Base-by-base conservation (phyloP, 2,888 invertebrate species). In the Andrena bicolor region DNA sequence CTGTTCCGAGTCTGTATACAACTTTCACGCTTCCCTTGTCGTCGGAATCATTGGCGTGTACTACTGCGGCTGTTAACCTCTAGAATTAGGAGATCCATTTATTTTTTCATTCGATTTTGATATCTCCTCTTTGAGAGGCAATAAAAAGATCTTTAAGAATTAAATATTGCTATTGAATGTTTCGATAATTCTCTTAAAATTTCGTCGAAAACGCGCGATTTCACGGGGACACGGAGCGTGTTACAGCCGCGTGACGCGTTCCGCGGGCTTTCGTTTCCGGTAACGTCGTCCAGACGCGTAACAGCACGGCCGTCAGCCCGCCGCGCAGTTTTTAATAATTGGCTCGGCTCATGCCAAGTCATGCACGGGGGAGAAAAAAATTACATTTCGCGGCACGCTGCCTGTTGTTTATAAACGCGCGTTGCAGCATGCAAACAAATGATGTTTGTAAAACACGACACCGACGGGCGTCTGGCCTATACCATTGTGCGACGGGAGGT, bases 291-390 rank as follows among this genome's bases (percentile, higher is more conserved):
- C 32, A 35, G 48, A 58, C 61, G 30, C 51, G 60, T n/a, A 41
- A n/a, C 10, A 16, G 7, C 26, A 28, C 8, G 64, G 28, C 26
- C 61, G 58, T 58, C 56, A 10, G n/a, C 65, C 51, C 63, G 73
- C 30, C 69, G 56, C 63, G 70, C 26, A 63, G 79, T 83, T 85
- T 83, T 77, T 82, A 84, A 76, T 86, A 87, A 87, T 87, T 87
- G 87, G 74, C 84, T 68, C 71, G 76, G 75, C 76, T 80, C 73
- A 87, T 87, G 87, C 87, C 84, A 69, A 66, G 84, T 85, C 87
- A 87, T 86, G 87, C 87, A 65, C 84, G 70, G 32, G 13, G 60
- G 16, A n/a, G 48, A 66, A 74, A 76, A 85, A 83, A 85, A 84
- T 82, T 85, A 80, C 81, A 76, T 78, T 76, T 70, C 76, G 68